Evolutionary conservation across 2,797 vertebrate species (phyloP).

Genomic region (Diceros bicornis): DNA sequence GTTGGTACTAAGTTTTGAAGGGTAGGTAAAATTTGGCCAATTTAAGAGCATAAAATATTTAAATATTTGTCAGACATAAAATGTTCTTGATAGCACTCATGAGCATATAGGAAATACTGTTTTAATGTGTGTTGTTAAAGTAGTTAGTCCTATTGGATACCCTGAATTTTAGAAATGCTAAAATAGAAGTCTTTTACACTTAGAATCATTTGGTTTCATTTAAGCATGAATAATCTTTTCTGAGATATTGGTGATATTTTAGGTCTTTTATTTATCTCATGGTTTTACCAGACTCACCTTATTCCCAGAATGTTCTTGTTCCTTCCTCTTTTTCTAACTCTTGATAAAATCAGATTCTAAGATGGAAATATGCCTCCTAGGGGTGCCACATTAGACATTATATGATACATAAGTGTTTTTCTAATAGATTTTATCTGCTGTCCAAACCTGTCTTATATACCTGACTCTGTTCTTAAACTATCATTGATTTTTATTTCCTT

Average conservation of each 20-base stretch:
- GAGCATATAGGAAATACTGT: not conserved
- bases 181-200: slow-evolving; percentile 14
- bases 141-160: not conserved
- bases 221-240: not conserved
- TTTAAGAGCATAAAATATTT: slow-evolving; percentile 22
- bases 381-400: not conserved
- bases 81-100: not conserved
- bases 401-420: slow-evolving; percentile 9
- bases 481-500: slow-evolving; percentile 38
- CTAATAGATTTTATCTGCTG: slow-evolving; percentile 27
- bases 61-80: slow-evolving; percentile 47
- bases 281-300: not conserved
- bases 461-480: not conserved
- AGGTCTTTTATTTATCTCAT: slow-evolving; percentile 2
- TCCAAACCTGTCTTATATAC: not conserved
- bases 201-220: slow-evolving; percentile 23
- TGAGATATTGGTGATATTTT: not conserved
- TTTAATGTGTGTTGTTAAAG: slow-evolving; percentile 48
- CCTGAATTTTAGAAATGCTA: slow-evolving; percentile 34
- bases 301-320: not conserved
- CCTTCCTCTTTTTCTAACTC: not conserved
- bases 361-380: not conserved
- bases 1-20: slow-evolving; percentile 37
- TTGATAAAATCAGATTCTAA: slow-evolving; percentile 37
- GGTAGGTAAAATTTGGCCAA: slow-evolving; percentile 25